Conservation (phyloP, 1,140 invertebrate species). For the Brachionus sp. region DNA sequence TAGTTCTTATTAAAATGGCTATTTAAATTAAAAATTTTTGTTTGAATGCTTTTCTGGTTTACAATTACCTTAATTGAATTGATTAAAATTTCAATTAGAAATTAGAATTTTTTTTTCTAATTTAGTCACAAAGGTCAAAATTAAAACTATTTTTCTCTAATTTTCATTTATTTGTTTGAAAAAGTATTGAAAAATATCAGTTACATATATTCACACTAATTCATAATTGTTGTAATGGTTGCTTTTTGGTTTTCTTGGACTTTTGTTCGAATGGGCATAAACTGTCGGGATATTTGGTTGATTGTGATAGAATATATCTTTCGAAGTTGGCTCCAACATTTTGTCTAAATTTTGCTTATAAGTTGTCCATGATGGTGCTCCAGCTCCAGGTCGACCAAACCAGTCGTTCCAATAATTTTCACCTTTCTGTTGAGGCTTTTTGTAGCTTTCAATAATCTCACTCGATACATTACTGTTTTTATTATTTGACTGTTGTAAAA, state of each 20-base stretch:
- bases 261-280: background rate
- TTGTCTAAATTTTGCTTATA: slow-evolving; percentile 32
- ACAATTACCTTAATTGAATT: too few species aligned
- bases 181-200: too few species aligned
- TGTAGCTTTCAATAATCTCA: background rate
- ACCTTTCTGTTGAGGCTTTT: background rate
- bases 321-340: slow-evolving; percentile 4
- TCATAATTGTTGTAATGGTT: slow-evolving; percentile 39
- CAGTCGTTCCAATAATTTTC: slow-evolving; percentile 42
- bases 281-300: background rate
- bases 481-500: background rate
- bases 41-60: too few species aligned
- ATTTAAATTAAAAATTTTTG: too few species aligned
- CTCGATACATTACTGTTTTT: background rate
- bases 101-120: too few species aligned
- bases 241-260: slow-evolving; percentile 22
- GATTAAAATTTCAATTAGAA: too few species aligned
- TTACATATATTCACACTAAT: background rate
- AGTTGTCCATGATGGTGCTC: slow-evolving; percentile 19
- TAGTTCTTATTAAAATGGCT: too few species aligned
- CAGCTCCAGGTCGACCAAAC: slow-evolving; percentile 40
- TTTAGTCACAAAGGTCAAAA: too few species aligned
- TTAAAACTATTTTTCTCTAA: too few species aligned
- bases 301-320: background rate
- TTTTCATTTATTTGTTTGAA: too few species aligned